phyloP scores from a whole-genome alignment of 1,140 invertebrate genomes.

The Pseudomyrmex gracilis region DNA sequence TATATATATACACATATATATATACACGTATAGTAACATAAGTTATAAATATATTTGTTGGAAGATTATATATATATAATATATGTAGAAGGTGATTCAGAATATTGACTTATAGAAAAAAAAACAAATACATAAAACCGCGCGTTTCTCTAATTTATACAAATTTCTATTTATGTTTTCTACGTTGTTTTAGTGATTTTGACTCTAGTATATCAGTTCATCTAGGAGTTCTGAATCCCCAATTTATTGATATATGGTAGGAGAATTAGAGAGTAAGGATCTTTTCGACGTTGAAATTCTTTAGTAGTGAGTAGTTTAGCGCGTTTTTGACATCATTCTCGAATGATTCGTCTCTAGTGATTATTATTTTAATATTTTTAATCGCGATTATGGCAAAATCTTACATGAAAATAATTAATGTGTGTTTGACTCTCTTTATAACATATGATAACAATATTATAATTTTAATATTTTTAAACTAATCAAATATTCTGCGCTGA shows the following conservation, averaged over 20 bases:
- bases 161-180: constrained; percentile 59
- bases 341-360: neutral
- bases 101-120: constrained; percentile 29
- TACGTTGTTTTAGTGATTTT: constrained; percentile 56
- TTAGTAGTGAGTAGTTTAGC: neutral
- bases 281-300: constrained; percentile 34
- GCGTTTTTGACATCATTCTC: neutral
- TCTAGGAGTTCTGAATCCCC: constrained; percentile 40
- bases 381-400: constrained; percentile 18
- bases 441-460: constrained; percentile 2
- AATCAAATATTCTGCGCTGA: constrained; percentile 25
- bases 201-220: constrained; percentile 34
- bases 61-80: constrained; percentile 1
- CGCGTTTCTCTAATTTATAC: constrained; percentile 58
- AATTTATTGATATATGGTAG: constrained; percentile 32
- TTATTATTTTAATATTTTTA: constrained; percentile 16
- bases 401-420: constrained; percentile 15
- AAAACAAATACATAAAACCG: constrained; percentile 7
- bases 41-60: constrained; percentile 11
- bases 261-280: constrained; percentile 52
- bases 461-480: constrained; percentile 17
- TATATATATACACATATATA: too few species aligned
- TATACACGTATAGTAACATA: too few species aligned
- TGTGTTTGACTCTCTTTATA: neutral
- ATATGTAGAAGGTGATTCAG: constrained; percentile 34